phyloP scores from a whole-genome alignment of 2,797 vertebrate genomes.

The Amblyopsis hoosieri region DNA sequence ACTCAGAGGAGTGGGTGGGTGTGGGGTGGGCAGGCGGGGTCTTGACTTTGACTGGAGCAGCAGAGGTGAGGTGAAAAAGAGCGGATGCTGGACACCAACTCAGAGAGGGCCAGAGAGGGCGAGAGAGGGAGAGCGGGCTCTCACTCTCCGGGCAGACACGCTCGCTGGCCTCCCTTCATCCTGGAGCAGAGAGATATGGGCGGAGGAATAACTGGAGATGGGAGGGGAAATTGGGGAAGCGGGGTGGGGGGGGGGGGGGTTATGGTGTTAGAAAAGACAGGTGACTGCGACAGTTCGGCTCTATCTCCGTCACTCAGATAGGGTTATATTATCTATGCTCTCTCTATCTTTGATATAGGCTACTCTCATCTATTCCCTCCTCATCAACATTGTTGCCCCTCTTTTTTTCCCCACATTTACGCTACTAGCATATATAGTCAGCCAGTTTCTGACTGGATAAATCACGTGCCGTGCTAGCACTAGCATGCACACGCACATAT shows the following conservation, averaged over 20 bases:
- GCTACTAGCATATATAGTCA: too few relatives aligned
- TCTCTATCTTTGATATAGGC: too few relatives aligned
- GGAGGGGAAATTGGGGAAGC: background rate
- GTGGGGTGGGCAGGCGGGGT: background rate
- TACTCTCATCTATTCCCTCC: too few relatives aligned
- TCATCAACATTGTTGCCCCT: too few relatives aligned
- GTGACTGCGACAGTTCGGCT: constrained; percentile 28
- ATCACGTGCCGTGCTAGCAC: too few relatives aligned
- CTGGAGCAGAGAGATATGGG: constrained; percentile 37
- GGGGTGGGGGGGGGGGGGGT: background rate
- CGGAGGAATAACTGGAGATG: constrained; percentile 3
- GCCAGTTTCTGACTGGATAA: too few relatives aligned
- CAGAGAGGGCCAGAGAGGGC: constrained; percentile 19
- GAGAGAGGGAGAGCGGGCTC: constrained; percentile 17
- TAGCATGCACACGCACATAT: too few relatives aligned
- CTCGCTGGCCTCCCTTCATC: constrained; percentile 48
- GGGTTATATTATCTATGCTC: too few relatives aligned
- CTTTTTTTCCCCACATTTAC: too few relatives aligned
- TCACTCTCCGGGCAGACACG: constrained; percentile 38
- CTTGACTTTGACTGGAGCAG: constrained; percentile 3
- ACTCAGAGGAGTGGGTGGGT: background rate
- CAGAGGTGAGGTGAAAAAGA: background rate
- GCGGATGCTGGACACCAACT: too few relatives aligned
- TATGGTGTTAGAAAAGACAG: background rate
- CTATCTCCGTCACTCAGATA: background rate